A percentile compares a stretch with the other conserved stretches of the same genome.
Conservation (phyloP, 2,888 invertebrate genomes). For the Xiphydria camelus region DNA sequence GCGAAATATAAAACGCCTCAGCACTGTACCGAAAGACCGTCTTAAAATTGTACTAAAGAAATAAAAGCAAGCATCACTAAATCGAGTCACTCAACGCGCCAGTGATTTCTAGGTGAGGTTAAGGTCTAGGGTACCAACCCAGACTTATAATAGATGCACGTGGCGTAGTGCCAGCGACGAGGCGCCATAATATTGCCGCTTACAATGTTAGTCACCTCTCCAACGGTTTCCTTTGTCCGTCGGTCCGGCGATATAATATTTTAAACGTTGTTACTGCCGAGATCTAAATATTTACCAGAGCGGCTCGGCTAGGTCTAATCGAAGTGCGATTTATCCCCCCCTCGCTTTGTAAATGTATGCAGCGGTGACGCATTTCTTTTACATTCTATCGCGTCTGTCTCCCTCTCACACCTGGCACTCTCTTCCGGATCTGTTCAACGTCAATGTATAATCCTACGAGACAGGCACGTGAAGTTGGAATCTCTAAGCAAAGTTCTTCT, state of each 20-base stretch:
- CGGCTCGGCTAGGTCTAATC: no score
- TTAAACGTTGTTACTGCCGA: slow-evolving; percentile 19
- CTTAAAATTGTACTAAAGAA: no score
- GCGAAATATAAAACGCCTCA: background rate
- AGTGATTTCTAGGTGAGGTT: slow-evolving; percentile 24
- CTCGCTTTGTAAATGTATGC: background rate
- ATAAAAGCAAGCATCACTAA: no score
- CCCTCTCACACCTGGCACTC: no score
- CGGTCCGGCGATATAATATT: slow-evolving; percentile 22
- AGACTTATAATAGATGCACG: slow-evolving; percentile 36
- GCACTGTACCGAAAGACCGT: background rate
- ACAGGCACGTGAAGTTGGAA: no score
- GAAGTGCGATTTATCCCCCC: slow-evolving; percentile 2
- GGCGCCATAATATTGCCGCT: slow-evolving; percentile 38
- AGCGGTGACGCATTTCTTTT: no score
- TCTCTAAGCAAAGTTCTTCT: no score
- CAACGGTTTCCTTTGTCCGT: slow-evolving; percentile 26
- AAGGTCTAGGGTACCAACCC: slow-evolving; percentile 35
- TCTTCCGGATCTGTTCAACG: no score
- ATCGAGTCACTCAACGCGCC: no score
- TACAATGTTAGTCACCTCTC: slow-evolving; percentile 34
- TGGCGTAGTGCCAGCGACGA: slow-evolving; percentile 32
- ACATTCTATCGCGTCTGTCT: no score
- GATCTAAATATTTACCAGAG: slow-evolving; percentile 31
- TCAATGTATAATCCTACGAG: no score